These are phyloP conservation scores for Lynx canadensis DNA, from an alignment of 2,113 vertebrate genomes.

Conservation along the genomic window DNA sequence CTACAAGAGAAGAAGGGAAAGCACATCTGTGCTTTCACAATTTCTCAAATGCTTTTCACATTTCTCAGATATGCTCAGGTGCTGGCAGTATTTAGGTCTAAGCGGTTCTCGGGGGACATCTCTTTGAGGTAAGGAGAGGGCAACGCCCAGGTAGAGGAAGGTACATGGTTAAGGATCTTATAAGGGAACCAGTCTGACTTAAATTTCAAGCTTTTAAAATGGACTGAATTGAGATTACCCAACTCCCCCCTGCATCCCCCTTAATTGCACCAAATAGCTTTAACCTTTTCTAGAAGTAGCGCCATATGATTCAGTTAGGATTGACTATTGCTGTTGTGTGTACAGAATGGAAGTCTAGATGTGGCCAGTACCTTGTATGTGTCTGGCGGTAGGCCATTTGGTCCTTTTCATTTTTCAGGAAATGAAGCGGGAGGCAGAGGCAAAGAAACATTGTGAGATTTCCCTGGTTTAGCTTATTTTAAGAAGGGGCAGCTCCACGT, in stretches of 20 bases:
- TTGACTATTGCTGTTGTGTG: not conserved
- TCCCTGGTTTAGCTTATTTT: not conserved
- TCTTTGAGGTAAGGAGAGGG: not conserved
- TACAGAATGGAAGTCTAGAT: constrained; percentile 36
- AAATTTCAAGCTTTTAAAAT: constrained; percentile 57
- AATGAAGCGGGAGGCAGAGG: not conserved
- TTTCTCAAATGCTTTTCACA: too few relatives aligned
- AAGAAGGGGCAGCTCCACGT: not conserved
- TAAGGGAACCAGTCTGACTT: constrained; percentile 40
- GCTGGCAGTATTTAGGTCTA: not conserved
- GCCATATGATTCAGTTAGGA: not conserved
- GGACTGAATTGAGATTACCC: not conserved
- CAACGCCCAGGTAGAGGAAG: not conserved
- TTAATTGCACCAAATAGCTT: constrained; percentile 57
- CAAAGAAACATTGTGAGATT: not conserved
- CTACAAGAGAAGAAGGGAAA: not conserved
- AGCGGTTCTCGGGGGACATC: not conserved
- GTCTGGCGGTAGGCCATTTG: not conserved
- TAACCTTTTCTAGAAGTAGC: constrained; percentile 53
- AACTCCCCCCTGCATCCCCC: not conserved
- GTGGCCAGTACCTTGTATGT: not conserved
- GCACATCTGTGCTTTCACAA: not conserved
- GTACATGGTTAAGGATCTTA: constrained; percentile 1
- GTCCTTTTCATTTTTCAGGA: constrained; percentile 35
- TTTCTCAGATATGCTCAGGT: not conserved